Conservation (phyloP, 2,113 vertebrate species). For the Gobio gobio region DNA sequence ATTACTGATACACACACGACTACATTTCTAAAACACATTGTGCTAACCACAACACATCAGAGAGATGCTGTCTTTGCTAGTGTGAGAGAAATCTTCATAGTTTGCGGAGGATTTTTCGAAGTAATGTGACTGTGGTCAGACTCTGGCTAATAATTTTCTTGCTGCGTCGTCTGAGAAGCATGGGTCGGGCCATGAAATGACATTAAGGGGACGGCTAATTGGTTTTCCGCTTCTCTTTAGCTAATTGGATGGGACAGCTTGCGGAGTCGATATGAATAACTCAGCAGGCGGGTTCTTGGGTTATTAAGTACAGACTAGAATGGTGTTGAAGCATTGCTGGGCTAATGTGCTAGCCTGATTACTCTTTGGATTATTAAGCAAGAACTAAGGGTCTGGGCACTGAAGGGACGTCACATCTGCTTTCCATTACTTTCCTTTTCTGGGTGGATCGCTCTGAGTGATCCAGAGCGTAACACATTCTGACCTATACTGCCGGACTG, state of each 20-base stretch:
- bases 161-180: constrained; percentile 16
- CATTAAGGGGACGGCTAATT: constrained; percentile 44
- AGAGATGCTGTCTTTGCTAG: neutral
- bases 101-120: constrained; percentile 39
- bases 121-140: constrained; percentile 21
- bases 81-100: neutral
- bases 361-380: constrained; percentile 1
- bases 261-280: constrained; percentile 26
- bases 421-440: constrained; percentile 44
- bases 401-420: constrained; percentile 39
- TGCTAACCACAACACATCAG: neutral
- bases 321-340: constrained; percentile 13
- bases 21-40: neutral
- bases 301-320: constrained; percentile 28
- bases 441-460: constrained; percentile 6
- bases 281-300: neutral
- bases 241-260: constrained; percentile 42
- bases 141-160: constrained; percentile 13
- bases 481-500: neutral
- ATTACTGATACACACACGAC: neutral
- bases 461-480: constrained; percentile 24
- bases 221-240: constrained; percentile 36
- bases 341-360: constrained; percentile 32
- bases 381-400: constrained; percentile 3
- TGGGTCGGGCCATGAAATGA: neutral